Conservation (phyloP, 1,140 invertebrate genomes). For the Drosophila elegans region DNA sequence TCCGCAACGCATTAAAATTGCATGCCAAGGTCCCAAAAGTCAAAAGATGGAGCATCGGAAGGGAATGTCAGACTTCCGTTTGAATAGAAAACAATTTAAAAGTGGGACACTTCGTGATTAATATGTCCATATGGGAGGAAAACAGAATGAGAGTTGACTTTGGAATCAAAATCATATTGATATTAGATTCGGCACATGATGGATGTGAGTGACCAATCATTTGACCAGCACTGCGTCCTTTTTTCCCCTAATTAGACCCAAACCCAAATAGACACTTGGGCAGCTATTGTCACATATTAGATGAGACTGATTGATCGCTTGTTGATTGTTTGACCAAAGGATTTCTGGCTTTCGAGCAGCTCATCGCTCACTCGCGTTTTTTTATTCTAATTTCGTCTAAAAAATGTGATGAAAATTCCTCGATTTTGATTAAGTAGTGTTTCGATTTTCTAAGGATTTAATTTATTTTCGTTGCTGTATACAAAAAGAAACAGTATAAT, state of each 20-base stretch:
- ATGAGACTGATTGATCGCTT: constrained; percentile 63
- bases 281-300: constrained; percentile 44
- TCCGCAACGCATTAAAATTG: constrained; percentile 61
- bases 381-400: not conserved
- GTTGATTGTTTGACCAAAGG: constrained; percentile 56
- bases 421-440: not conserved
- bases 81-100: constrained; percentile 9
- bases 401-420: not conserved
- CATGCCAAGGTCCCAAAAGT: constrained; percentile 32
- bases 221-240: not conserved
- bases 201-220: constrained; percentile 46
- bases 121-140: constrained; percentile 19
- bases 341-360: constrained; percentile 12
- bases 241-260: constrained; percentile 61
- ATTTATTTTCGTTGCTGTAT: not conserved
- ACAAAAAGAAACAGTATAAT: too few relatives aligned
- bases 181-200: constrained; percentile 32
- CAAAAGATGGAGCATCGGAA: not conserved
- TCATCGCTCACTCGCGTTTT: constrained; percentile 32
- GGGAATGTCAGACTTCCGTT: not conserved
- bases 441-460: not conserved
- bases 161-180: constrained; percentile 28
- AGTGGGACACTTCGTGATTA: constrained; percentile 23
- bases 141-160: constrained; percentile 3
- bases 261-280: constrained; percentile 5